phyloP scores from a whole-genome alignment of 2,113 vertebrate species.

The Okapia johnstoni region DNA sequence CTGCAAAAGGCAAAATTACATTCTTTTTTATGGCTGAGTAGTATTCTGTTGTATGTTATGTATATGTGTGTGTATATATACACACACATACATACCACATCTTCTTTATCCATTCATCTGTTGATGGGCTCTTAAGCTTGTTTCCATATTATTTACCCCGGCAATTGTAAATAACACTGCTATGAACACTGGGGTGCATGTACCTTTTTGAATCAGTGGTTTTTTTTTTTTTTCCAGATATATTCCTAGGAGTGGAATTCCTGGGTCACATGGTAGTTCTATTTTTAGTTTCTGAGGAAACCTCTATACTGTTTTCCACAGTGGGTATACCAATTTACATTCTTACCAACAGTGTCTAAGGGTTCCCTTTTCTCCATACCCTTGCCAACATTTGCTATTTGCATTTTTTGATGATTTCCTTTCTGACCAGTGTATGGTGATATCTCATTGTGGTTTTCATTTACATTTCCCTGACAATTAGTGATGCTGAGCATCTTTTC shows the following conservation, averaged over 20 bases:
- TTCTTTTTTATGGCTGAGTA: neutral
- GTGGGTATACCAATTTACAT: neutral
- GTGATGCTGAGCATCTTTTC: neutral
- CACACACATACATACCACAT: neutral
- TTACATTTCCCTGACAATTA: neutral
- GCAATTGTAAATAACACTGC: neutral
- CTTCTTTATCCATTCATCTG: neutral
- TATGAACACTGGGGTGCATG: neutral
- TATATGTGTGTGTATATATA: neutral
- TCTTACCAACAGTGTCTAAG: neutral
- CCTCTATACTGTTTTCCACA: neutral
- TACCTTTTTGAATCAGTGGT: neutral
- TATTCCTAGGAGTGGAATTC: neutral
- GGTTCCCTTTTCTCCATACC: neutral
- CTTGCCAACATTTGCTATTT: neutral
- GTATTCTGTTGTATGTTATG: neutral
- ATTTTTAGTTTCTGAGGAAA: neutral
- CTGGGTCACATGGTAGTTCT: neutral
- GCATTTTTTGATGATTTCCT: neutral
- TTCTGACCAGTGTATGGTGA: neutral
- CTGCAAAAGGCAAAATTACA: neutral
- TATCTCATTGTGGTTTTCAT: neutral
- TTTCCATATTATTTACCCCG: neutral
- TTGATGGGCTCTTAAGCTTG: neutral
- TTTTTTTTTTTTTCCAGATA: neutral